Evolutionary conservation across 2,888 invertebrate genomes (phyloP), one percentile per base, ranked within the genome.

Genomic region (Pristionchus exspectatus): DNA sequence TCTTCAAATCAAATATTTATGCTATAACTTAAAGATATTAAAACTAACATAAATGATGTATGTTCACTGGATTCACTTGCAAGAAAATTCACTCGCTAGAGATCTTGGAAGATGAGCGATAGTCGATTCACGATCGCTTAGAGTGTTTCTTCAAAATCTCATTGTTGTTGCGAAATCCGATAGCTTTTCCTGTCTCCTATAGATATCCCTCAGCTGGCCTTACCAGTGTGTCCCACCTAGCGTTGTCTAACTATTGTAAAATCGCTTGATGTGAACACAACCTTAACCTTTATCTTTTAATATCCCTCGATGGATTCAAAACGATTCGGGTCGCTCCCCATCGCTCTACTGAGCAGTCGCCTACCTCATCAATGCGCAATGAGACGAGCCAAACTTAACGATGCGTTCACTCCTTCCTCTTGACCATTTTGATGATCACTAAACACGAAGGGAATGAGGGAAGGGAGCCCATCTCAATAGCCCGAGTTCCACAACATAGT

Each of bases 401-500:
- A 81, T 27, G 81, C 81, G 81, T 50, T 44, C 50, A 14, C 27
- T 74, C 21, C 74, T 33, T 74, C 74, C 74, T 38, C 74, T 74
- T 74, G 74, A 74, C 74, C 74, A 74, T 74, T 50, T 74, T 74
- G 74, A 74, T 81, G 81, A 81, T 81, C 50, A 44, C 50, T n/a
- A 44, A 81, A 50, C 50, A 81, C 50, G 50, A 50, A 54, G 18
- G 54, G 81, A 24, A 18, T 66, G 77, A 81, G 77, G 77, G n/a
- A 12, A 24, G 33, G 0, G 50, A 81, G 30, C 30, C n/a, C 21
- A 77, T 38, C 38, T 81, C 81, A 54, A 54, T 81, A 50, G 81
- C n/a, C n/a, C 74, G 81, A 44, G 81, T 81, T 44, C 81, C 81
- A 50, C 81, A 81, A 50, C 81, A 81, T 81, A 81, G 81, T 54